Conservation (phyloP, 2,113 vertebrate species). For the Hydropotes inermis region DNA sequence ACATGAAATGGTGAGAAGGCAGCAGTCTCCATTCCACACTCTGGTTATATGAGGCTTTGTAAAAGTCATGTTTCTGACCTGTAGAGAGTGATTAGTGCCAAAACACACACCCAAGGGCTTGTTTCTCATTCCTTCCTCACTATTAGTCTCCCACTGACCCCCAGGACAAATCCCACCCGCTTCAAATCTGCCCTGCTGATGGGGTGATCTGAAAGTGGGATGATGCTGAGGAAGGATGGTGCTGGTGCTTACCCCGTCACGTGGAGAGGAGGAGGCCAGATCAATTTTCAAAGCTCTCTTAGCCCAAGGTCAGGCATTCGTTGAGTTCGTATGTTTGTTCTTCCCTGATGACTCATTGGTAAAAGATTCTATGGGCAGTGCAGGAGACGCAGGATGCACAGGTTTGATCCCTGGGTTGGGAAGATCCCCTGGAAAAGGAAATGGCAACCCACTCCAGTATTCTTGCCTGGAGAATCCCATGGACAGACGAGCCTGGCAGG, state of each 20-base stretch:
- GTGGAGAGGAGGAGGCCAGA: not conserved
- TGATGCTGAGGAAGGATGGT: not conserved
- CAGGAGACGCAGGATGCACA: not conserved
- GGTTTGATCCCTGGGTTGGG: not conserved
- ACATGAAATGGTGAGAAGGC: not conserved
- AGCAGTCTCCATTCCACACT: not conserved
- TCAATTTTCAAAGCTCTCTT: not conserved
- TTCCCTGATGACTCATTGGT: not conserved
- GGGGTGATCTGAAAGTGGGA: not conserved
- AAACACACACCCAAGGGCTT: not conserved
- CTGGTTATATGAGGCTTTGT: not conserved
- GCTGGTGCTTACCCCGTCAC: not conserved
- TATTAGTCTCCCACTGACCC: not conserved
- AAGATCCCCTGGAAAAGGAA: not conserved
- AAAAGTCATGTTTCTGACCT: not conserved
- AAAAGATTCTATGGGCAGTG: not conserved
- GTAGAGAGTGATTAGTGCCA: not conserved
- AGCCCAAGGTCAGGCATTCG: not conserved
- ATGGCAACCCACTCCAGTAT: not conserved
- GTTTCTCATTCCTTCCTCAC: not conserved
- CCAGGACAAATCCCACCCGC: not conserved
- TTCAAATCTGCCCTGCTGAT: not conserved
- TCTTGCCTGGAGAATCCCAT: not conserved
- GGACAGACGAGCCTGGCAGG: not conserved
- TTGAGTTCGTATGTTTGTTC: not conserved